Conservation (phyloP, 2,797 vertebrate species). For the Natrix natrix region DNA sequence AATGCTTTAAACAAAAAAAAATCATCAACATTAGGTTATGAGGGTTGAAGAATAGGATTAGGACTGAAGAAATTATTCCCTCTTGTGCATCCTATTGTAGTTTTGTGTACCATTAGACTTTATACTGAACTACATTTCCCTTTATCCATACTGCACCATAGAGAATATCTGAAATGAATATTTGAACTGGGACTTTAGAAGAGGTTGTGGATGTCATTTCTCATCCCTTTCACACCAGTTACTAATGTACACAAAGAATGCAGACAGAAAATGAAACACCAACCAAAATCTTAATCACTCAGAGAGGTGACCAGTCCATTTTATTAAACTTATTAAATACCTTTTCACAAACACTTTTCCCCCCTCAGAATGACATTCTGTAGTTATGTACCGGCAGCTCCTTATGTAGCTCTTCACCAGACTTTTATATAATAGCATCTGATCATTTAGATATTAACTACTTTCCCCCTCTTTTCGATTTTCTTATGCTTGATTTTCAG, state of each 20-base stretch:
- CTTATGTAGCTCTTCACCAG: neutral
- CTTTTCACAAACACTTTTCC: neutral
- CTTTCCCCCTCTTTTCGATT: neutral
- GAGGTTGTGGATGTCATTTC: neutral
- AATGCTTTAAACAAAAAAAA: neutral
- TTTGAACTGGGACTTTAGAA: neutral
- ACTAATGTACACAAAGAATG: neutral
- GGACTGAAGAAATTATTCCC: neutral
- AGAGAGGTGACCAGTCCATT: neutral
- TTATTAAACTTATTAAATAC: neutral
- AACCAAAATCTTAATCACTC: neutral
- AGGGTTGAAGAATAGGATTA: neutral
- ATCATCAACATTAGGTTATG: neutral
- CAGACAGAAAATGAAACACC: neutral
- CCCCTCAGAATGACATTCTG: neutral
- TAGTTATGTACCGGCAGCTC: neutral
- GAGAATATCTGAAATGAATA: neutral
- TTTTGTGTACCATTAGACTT: neutral
- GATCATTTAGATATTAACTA: neutral
- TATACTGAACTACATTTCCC: neutral
- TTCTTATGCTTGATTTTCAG: neutral
- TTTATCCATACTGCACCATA: neutral
- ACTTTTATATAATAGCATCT: neutral
- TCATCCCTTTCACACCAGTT: neutral
- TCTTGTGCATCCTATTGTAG: neutral